Evolutionary conservation across 2,113 vertebrate species (phyloP), one percentile per base, ranked within the genome.

Genomic region (Castor canadensis): DNA sequence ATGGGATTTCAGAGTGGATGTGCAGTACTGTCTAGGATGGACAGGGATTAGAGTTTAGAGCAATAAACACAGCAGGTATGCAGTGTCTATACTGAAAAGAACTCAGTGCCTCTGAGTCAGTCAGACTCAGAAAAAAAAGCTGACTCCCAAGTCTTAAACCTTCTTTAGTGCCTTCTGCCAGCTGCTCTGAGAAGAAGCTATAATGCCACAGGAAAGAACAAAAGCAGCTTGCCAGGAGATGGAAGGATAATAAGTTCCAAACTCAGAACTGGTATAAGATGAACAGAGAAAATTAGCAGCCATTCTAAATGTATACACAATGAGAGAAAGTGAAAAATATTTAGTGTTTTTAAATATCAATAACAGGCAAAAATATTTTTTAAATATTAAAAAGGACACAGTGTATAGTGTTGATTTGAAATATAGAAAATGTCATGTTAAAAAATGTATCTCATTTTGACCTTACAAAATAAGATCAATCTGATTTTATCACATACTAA

Each of bases 351-450:
- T 49, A 91, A 80, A 87, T 4, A 76, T 87, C 49, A 96, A 81
- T 32, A 77, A 67, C 22, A 86, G 67, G 30, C 13, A 35, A 28
- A 73, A 56, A 54, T 87, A 93, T 49, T 76, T n/a, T 90, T 97
- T 71, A 95, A 93, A 3, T 17, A 67, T 94, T 88, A 87, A 97
- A 97, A 97, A 84, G 10, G 9, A 30, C 40, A 47, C 24, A 32
- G 5, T 77, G 35, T 76, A 8, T 47, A 3, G 11, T 77, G 75
- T 43, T n/a, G 9, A 43, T 92, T 71, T 93, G 52, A 80, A 92
- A 91, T 40, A 88, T 1, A 89, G 49, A 91, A 93, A 96, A 93
- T 16, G 0, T 47, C 93, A 76, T 64, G 62, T 26, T 93, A 87
- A 94, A 96, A 90, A 1, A 10, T 0, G 16, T 12, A 56, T 62